phyloP scores from a whole-genome alignment of 2,797 vertebrate species.

The Gadopsis bispinosus region DNA sequence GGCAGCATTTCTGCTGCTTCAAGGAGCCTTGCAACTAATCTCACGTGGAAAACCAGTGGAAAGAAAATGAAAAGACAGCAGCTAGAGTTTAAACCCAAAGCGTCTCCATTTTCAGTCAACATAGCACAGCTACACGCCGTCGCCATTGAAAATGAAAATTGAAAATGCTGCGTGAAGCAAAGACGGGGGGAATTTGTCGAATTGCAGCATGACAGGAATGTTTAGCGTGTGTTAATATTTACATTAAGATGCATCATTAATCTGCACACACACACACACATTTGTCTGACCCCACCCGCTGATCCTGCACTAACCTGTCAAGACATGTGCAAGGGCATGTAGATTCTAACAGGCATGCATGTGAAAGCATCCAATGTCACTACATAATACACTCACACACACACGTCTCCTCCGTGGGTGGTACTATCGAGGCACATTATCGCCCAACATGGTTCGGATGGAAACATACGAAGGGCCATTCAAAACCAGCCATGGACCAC shows the following conservation, averaged over 20 bases:
- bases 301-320: slow-evolving; percentile 33
- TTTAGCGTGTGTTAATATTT: slow-evolving; percentile 41
- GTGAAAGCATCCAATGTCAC: slow-evolving; percentile 5
- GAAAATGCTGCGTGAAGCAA: slow-evolving; percentile 22
- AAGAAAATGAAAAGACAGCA: neutral
- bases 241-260: slow-evolving; percentile 48
- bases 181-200: slow-evolving; percentile 19
- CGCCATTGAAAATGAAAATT: no score
- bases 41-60: neutral
- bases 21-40: neutral
- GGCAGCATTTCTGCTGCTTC: neutral
- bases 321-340: slow-evolving; percentile 24
- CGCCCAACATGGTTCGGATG: neutral
- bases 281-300: slow-evolving; percentile 22
- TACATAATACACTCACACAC: slow-evolving; percentile 1
- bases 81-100: neutral
- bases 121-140: neutral
- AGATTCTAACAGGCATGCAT: slow-evolving; percentile 20
- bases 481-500: neutral
- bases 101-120: slow-evolving; percentile 20
- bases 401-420: neutral
- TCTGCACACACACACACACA: slow-evolving; percentile 33
- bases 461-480: neutral
- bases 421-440: slow-evolving; percentile 1
- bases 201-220: slow-evolving; percentile 24